Evolutionary conservation across 2,113 vertebrate species (phyloP).

Genomic region (Potamarius usumacintae): DNA sequence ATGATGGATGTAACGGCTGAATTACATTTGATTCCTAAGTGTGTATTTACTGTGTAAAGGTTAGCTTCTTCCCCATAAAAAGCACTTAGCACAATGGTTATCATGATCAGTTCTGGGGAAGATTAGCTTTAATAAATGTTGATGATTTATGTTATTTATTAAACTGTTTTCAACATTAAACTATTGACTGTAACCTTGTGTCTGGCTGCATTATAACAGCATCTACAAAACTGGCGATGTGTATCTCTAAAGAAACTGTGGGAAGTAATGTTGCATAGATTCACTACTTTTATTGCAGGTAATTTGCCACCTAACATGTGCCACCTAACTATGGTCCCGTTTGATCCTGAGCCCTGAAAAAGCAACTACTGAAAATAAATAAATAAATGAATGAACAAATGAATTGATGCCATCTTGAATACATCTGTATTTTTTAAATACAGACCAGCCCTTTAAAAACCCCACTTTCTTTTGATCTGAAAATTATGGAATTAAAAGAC

Average conservation of each 20-base stretch:
- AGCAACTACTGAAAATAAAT: background rate
- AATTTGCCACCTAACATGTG: background rate
- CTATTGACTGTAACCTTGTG: constrained; percentile 28
- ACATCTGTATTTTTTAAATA: no score
- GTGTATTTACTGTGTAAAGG: constrained; percentile 42
- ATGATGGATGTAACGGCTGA: constrained; percentile 28
- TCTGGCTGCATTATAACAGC: background rate
- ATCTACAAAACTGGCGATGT: background rate
- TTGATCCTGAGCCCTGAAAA: background rate
- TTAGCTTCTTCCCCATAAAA: constrained; percentile 38
- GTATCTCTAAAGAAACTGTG: background rate
- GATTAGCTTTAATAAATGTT: constrained; percentile 54
- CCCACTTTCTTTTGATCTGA: background rate
- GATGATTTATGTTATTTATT: constrained; percentile 51
- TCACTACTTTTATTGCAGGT: background rate
- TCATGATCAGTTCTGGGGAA: constrained; percentile 38
- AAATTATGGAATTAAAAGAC: background rate
- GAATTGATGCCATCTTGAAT: background rate
- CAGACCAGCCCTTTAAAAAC: background rate
- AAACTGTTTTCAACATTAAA: constrained; percentile 50
- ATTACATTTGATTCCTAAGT: constrained; percentile 19
- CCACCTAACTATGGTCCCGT: background rate
- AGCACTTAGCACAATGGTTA: constrained; percentile 48
- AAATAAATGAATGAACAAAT: background rate
- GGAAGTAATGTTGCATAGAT: background rate